Evolutionary conservation across 2,888 invertebrate genomes (phyloP).

Genomic region (Morpho helenor): DNA sequence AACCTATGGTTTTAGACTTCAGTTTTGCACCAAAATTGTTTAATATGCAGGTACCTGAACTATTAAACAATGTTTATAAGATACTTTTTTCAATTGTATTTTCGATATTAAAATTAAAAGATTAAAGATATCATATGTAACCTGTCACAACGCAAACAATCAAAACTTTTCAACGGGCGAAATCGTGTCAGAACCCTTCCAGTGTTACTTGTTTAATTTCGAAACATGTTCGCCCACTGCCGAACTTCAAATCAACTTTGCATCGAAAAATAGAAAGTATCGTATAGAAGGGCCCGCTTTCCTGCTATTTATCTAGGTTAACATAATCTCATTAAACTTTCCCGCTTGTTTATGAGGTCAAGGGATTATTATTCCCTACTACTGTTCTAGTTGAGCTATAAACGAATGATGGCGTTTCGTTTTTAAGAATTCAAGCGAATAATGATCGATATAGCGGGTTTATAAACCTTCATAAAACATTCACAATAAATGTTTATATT

Average conservation of each 20-base stretch:
- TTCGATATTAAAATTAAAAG: no score
- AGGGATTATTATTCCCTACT: conserved; percentile 27
- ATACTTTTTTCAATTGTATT: no score
- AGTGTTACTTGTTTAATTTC: conserved; percentile 27
- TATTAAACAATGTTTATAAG: no score
- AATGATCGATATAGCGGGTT: no score
- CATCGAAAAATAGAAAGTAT: conserved; percentile 77
- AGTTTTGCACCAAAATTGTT: no score
- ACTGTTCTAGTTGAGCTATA: conserved; percentile 15
- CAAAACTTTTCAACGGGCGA: conserved; percentile 13
- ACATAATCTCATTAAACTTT: conserved; percentile 33
- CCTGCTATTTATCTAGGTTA: conserved; percentile 61
- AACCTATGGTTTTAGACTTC: no score
- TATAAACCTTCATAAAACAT: no score
- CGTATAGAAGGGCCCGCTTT: conserved; percentile 71
- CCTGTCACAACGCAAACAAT: conserved; percentile 15
- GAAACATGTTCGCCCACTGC: conserved; percentile 60
- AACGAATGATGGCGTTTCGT: no score
- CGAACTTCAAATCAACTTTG: conserved; percentile 58
- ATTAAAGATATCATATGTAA: background rate
- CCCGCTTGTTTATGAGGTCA: conserved; percentile 25
- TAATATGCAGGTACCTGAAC: no score
- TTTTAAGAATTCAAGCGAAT: no score
- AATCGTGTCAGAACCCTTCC: conserved; percentile 22
- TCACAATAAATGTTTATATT: no score